A percentile compares a stretch with the other conserved stretches of the same genome.
Evolutionary conservation across 1,140 invertebrate genomes (phyloP).

Genomic region (Habropoda laboriosa): DNA sequence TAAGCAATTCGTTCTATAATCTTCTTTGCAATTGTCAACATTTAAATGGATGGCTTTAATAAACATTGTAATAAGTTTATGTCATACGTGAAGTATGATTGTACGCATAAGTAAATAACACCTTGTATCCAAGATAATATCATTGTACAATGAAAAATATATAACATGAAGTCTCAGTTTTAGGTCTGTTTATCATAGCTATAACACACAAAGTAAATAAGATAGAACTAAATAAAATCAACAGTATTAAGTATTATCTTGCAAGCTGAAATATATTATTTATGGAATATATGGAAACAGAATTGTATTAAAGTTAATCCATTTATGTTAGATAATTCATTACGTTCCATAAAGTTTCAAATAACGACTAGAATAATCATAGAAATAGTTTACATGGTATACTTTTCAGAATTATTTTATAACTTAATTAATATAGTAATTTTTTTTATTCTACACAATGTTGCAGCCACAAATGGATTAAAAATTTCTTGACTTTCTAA

Average conservation of each 20-base stretch:
- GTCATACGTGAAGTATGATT: background rate
- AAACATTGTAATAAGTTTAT: background rate
- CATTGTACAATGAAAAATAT: background rate
- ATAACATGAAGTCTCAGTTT: background rate
- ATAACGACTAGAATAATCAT: background rate
- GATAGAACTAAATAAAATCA: background rate
- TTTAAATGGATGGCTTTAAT: background rate
- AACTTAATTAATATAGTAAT: background rate
- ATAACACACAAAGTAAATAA: slow-evolving; percentile 4
- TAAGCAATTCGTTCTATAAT: background rate
- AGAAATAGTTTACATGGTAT: background rate
- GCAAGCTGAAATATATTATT: slow-evolving; percentile 23
- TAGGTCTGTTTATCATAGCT: background rate
- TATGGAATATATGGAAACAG: slow-evolving; percentile 18
- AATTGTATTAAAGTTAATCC: slow-evolving; percentile 17
- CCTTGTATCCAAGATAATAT: background rate
- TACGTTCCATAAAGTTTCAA: background rate
- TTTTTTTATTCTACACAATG: background rate
- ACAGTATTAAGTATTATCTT: too few species aligned
- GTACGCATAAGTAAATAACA: background rate
- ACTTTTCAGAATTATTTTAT: background rate
- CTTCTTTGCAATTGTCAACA: background rate
- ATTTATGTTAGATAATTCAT: background rate
- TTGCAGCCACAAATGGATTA: background rate
- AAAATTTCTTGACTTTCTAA: background rate